phyloP scores from a whole-genome alignment of 2,113 vertebrate species.

The Datnioides undecimradiatus region DNA sequence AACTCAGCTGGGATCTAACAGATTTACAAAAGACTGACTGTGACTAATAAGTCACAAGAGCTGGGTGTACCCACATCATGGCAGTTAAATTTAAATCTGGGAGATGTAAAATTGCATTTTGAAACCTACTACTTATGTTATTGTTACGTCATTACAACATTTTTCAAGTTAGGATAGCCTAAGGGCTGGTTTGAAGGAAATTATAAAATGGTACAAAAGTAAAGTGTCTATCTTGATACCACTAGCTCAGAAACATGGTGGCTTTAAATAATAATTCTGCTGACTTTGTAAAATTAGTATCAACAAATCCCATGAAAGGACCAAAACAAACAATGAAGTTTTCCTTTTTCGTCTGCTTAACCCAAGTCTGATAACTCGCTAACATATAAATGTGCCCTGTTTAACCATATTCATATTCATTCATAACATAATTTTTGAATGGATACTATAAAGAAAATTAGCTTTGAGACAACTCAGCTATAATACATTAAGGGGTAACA shows the following conservation, averaged over 20 bases:
- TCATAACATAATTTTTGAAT: too few relatives aligned
- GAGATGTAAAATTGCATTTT: background rate
- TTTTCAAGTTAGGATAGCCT: background rate
- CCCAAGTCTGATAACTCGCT: too few relatives aligned
- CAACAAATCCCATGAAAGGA: constrained; percentile 22
- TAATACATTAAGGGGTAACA: too few relatives aligned
- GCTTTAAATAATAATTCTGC: background rate
- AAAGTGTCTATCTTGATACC: background rate
- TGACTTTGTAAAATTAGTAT: background rate
- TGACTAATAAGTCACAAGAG: background rate
- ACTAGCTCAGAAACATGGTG: background rate
- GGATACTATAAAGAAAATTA: too few relatives aligned
- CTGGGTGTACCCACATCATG: background rate
- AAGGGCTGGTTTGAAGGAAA: background rate
- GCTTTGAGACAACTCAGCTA: too few relatives aligned
- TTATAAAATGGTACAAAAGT: background rate
- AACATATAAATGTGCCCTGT: too few relatives aligned
- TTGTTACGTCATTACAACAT: background rate
- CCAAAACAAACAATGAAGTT: background rate
- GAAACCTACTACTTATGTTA: background rate
- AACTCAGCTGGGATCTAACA: background rate
- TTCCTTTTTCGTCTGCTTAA: too few relatives aligned
- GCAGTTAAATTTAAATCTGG: background rate
- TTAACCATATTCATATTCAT: too few relatives aligned
- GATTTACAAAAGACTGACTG: background rate